A percentile compares a stretch with the other conserved stretches of the same genome.
Evolutionary conservation across 2,888 invertebrate genomes (phyloP).

Genomic region (Tholera decimalis): DNA sequence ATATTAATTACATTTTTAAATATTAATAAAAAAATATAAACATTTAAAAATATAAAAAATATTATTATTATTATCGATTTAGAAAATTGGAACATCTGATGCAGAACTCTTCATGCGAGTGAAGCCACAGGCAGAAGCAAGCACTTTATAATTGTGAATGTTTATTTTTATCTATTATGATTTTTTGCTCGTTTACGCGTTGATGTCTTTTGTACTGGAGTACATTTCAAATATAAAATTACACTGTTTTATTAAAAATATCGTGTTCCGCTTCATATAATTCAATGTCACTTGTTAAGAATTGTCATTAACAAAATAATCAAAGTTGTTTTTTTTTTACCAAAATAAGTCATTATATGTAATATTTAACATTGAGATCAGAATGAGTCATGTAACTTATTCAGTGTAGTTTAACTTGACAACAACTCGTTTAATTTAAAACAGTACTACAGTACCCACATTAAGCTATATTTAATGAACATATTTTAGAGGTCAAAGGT

Average conservation of each 20-base stretch:
- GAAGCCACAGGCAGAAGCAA: no score
- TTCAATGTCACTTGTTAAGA: constrained; percentile 3
- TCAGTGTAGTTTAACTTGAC: constrained; percentile 38
- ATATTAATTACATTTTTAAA: no score
- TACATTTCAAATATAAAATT: background rate
- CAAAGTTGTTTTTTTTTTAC: constrained; percentile 23
- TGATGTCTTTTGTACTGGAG: constrained; percentile 57
- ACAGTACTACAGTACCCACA: constrained; percentile 25
- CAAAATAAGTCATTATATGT: constrained; percentile 15
- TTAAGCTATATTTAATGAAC: constrained; percentile 47
- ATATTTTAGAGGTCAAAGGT: constrained; percentile 59
- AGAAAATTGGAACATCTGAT: no score
- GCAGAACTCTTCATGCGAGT: no score
- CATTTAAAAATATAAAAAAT: no score
- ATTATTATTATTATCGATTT: no score
- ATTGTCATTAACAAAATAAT: constrained; percentile 6
- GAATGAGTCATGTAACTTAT: constrained; percentile 16
- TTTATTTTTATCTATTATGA: background rate
- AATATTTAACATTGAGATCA: constrained; percentile 46
- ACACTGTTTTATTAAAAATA: background rate
- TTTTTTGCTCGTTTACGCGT: constrained; percentile 17
- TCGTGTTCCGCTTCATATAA: background rate
- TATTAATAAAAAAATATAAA: no score
- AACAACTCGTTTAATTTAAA: constrained; percentile 26
- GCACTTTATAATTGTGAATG: background rate